Evolutionary conservation across 23 tunicate species (phyloP).

Genomic region (Halocynthia roretzi): DNA sequence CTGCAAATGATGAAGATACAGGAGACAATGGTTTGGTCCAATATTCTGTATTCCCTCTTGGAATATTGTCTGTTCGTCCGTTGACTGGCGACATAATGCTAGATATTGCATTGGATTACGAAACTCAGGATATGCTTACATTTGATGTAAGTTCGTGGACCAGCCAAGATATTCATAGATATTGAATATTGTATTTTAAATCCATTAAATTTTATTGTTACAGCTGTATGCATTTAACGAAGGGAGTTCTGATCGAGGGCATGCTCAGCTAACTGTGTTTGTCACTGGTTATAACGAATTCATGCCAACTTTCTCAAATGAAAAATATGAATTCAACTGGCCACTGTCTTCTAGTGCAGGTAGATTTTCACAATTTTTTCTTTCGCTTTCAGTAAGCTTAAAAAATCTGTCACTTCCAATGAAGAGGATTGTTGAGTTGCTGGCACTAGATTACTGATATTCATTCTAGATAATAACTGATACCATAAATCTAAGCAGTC

Average conservation of each 20-base stretch:
- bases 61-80: conserved; percentile 13
- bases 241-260: background rate
- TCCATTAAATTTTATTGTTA: background rate
- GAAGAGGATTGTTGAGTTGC: no score
- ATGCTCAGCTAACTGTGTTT: conserved; percentile 4
- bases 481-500: no score
- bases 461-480: no score
- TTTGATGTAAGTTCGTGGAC: conserved; percentile 24
- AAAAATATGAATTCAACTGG: background rate
- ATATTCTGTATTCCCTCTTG: conserved; percentile 28
- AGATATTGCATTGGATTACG: conserved; percentile 42
- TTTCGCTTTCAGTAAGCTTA: background rate
- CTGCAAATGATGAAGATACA: conserved; percentile 47
- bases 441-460: no score
- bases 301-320: conserved; percentile 17
- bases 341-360: conserved; percentile 7
- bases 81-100: conserved; percentile 49
- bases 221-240: no score
- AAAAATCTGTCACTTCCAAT: no score
- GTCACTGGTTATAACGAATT: conserved; percentile 62
- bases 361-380: background rate
- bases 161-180: background rate
- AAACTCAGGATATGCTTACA: conserved; percentile 21
- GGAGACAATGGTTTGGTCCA: conserved; percentile 38
- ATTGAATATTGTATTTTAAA: background rate